A percentile compares a stretch with the other conserved stretches of the same genome.
Conservation (phyloP, 1,140 invertebrate genomes). For the Penaeus chinensis region DNA sequence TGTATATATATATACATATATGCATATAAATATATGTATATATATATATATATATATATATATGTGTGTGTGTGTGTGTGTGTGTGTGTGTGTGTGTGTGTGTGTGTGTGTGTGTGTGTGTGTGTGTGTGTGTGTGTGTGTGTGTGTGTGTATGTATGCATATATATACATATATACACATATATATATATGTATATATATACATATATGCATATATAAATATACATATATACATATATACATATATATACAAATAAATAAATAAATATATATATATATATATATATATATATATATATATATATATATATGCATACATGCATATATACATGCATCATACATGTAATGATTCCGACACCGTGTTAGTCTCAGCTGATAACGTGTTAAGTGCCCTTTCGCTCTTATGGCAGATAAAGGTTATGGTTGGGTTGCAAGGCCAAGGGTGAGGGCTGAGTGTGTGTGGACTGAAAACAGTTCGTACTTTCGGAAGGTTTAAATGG, state of each 20-base stretch:
- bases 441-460: too few relatives aligned
- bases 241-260: neutral
- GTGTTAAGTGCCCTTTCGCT: too few relatives aligned
- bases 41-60: neutral
- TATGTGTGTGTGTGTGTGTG: neutral
- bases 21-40: neutral
- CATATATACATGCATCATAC: too few relatives aligned
- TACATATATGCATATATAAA: too few relatives aligned
- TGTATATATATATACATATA: neutral
- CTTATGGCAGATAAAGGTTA: too few relatives aligned
- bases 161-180: neutral
- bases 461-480: too few relatives aligned
- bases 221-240: neutral
- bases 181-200: too few relatives aligned
- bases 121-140: neutral
- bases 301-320: too few relatives aligned
- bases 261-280: neutral
- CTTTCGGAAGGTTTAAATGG: too few relatives aligned
- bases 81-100: neutral
- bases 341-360: too few relatives aligned
- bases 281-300: neutral
- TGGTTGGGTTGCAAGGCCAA: too few relatives aligned
- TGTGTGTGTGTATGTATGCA: neutral
- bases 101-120: neutral
- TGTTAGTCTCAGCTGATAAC: too few relatives aligned